Percentiles rank a stretch among this genome's conserved stretches.
Conservation (phyloP, 2,888 invertebrate genomes). For the Diabrotica balteata region DNA sequence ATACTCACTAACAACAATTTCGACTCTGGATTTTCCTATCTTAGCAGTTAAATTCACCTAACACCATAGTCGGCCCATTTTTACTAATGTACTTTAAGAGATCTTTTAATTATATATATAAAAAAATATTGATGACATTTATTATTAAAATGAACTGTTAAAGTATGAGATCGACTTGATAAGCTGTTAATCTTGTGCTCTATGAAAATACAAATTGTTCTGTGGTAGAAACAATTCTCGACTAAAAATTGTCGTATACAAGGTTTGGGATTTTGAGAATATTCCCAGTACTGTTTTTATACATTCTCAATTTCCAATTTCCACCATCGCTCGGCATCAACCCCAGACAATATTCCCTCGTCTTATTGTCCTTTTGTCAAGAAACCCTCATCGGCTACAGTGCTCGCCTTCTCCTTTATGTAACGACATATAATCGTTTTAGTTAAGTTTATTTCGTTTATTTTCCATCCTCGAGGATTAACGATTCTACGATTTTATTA, state of each 20-base stretch:
- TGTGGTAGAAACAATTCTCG: background rate
- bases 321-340: slow-evolving; percentile 3
- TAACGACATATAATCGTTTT: slow-evolving; percentile 20
- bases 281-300: slow-evolving; percentile 13
- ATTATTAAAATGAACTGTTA: too few relatives aligned
- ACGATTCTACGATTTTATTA: background rate
- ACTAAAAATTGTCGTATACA: background rate
- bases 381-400: slow-evolving; percentile 20
- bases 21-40: too few relatives aligned
- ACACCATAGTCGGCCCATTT: too few relatives aligned
- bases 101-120: too few relatives aligned
- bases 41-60: too few relatives aligned
- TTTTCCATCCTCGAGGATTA: slow-evolving; percentile 14
- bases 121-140: too few relatives aligned
- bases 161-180: too few relatives aligned
- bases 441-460: slow-evolving; percentile 22
- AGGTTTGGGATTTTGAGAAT: slow-evolving; percentile 9
- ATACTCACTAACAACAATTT: too few relatives aligned
- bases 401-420: slow-evolving; percentile 17
- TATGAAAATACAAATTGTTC: too few relatives aligned
- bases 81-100: too few relatives aligned
- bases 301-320: slow-evolving; percentile 24
- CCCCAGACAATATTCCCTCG: slow-evolving; percentile 24
- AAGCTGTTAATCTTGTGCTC: too few relatives aligned
- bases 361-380: slow-evolving; percentile 28